These are phyloP conservation scores for Leucopsar rothschildi DNA, from an alignment of 2,113 vertebrate genomes.

Conservation along the genomic window DNA sequence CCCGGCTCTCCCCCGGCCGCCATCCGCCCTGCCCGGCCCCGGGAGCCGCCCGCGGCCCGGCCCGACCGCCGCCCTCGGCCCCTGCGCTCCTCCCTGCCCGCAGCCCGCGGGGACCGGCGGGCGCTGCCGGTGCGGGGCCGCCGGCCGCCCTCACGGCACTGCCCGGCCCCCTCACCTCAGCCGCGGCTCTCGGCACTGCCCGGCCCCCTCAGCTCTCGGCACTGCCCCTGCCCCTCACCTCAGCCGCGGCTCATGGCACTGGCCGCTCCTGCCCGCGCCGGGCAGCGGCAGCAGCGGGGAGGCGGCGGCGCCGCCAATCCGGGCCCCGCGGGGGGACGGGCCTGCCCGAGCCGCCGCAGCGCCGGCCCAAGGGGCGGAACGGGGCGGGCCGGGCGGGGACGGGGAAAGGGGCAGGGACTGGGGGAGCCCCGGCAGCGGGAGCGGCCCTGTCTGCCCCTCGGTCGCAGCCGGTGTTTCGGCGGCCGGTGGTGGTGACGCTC, in stretches of 20 bases:
- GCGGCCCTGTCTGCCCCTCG: too few species aligned
- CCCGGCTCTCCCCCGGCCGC: not conserved
- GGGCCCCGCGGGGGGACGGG: too few species aligned
- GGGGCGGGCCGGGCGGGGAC: not conserved
- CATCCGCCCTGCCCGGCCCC: not conserved
- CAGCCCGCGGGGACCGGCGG: not conserved
- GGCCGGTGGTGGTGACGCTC: not conserved
- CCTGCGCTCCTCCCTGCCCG: not conserved
- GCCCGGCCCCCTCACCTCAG: too few species aligned
- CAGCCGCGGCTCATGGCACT: too few species aligned
- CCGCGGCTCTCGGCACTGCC: too few species aligned
- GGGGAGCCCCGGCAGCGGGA: rapidly evolving
- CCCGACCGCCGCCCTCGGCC: not conserved
- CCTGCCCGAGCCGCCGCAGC: not conserved
- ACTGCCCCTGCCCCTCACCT: too few species aligned
- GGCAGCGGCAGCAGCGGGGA: too few species aligned
- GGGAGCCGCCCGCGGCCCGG: not conserved
- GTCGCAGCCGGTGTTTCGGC: not conserved
- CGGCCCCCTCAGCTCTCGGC: too few species aligned
- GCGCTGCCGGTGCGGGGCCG: not conserved
- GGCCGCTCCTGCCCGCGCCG: too few species aligned
- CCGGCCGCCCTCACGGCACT: too few species aligned
- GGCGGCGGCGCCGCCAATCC: too few species aligned
- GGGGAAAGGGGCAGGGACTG: rapidly evolving
- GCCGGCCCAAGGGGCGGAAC: not conserved